Conservation (phyloP, 2,888 invertebrate genomes). For the Ypsolopha sequella region DNA sequence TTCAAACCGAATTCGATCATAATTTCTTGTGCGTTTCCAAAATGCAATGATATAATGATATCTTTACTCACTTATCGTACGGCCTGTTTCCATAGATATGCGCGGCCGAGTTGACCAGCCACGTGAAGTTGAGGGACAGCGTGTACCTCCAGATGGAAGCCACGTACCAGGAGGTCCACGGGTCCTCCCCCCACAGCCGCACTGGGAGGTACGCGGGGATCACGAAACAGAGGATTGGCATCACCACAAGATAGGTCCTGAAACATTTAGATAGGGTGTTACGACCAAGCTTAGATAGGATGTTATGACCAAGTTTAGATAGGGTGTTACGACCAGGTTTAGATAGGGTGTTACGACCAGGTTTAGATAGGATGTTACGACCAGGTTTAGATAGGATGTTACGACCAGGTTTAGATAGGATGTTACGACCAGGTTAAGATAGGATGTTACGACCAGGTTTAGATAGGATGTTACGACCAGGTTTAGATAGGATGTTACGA, state of each 20-base stretch:
- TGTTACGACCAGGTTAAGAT: neutral
- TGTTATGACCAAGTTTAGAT: neutral
- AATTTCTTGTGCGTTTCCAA: no score
- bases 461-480: neutral
- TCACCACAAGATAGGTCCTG: constrained; percentile 81
- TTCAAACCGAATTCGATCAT: no score
- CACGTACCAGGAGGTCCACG: constrained; percentile 82
- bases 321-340: neutral
- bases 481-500: neutral
- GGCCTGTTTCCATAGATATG: constrained; percentile 93
- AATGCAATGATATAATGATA: neutral
- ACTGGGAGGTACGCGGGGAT: constrained; percentile 84
- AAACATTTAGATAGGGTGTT: constrained; percentile 16
- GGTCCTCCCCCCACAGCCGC: constrained; percentile 80
- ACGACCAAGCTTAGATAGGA: no score
- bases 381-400: neutral
- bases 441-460: no score
- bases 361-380: no score
- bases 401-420: neutral
- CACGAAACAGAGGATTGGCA: constrained; percentile 83
- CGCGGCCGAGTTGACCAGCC: constrained; percentile 95
- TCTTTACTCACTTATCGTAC: constrained; percentile 80
- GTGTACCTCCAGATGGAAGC: constrained; percentile 83
- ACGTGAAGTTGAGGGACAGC: constrained; percentile 84
- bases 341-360: neutral